phyloP scores from a whole-genome alignment of 2,113 vertebrate species.

The Cottus gobio region DNA sequence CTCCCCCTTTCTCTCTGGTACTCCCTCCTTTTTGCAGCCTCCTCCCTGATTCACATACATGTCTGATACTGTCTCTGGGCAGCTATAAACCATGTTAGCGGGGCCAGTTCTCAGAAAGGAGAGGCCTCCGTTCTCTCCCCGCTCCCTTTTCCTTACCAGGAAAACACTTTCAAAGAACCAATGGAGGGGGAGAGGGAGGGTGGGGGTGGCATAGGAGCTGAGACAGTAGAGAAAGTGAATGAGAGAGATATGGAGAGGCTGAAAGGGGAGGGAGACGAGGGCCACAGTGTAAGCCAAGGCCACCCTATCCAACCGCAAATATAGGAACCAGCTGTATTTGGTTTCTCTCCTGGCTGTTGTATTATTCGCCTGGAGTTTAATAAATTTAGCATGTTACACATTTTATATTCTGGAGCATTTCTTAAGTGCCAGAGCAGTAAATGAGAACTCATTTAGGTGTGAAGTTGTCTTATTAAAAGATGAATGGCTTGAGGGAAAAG shows the following conservation, averaged over 20 bases:
- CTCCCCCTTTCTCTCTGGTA: neutral
- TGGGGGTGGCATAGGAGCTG: conserved; percentile 34
- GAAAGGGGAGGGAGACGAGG: conserved; percentile 43
- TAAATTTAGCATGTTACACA: conserved; percentile 30
- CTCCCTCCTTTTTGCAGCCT: conserved; percentile 48
- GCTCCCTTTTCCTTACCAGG: conserved; percentile 69
- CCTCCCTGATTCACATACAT: conserved; percentile 73
- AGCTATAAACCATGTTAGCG: conserved; percentile 79
- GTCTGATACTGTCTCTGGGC: conserved; percentile 79
- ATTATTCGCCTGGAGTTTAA: conserved; percentile 33
- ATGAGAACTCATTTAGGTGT: conserved; percentile 39
- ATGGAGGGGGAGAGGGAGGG: conserved; percentile 38
- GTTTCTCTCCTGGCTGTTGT: conserved; percentile 43
- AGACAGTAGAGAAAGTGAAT: conserved; percentile 64
- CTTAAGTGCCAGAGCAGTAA: conserved; percentile 11
- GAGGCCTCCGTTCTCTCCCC: conserved; percentile 68
- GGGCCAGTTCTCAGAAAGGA: conserved; percentile 79
- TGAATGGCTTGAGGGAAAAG: conserved; percentile 42
- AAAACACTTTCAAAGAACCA: conserved; percentile 79
- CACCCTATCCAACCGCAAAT: conserved; percentile 63
- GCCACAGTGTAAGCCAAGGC: conserved; percentile 53
- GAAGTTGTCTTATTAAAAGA: conserved; percentile 39
- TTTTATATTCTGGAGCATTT: conserved; percentile 31
- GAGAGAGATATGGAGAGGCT: conserved; percentile 67
- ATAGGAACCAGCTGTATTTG: conserved; percentile 70